These are phyloP conservation scores for Sesamia inferens DNA, from an alignment of 2,888 invertebrate genomes.

Conservation along the genomic window DNA sequence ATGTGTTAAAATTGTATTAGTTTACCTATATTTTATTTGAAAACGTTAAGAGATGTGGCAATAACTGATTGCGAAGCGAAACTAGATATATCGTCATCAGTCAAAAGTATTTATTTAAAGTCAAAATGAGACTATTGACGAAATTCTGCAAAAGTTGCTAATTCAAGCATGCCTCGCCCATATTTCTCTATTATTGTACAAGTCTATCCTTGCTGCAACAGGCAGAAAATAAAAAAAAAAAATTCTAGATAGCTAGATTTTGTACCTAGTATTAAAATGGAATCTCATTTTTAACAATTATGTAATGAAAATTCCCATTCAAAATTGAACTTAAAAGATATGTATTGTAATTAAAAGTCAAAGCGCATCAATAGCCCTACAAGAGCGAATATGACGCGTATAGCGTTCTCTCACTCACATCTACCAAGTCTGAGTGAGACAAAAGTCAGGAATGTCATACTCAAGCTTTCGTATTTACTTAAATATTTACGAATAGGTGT, in stretches of 20 bases:
- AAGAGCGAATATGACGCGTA: constrained; percentile 51
- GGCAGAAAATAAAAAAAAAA: no score
- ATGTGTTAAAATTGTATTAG: constrained; percentile 66
- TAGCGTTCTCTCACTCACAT: constrained; percentile 61
- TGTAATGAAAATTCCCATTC: constrained; percentile 59
- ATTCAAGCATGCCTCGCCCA: constrained; percentile 24
- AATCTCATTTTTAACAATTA: constrained; percentile 62
- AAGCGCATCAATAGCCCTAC: constrained; percentile 58
- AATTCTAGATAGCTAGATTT: constrained; percentile 61
- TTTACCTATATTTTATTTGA: constrained; percentile 54
- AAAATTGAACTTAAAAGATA: constrained; percentile 54
- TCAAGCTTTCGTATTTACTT: constrained; percentile 81
- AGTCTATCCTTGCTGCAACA: constrained; percentile 37
- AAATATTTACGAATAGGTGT: constrained; percentile 78
- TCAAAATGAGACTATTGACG: constrained; percentile 41
- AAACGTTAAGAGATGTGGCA: constrained; percentile 33
- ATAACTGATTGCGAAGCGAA: constrained; percentile 31
- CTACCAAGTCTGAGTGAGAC: constrained; percentile 60
- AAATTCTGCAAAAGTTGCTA: constrained; percentile 28
- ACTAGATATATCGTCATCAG: constrained; percentile 23
- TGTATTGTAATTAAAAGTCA: constrained; percentile 24
- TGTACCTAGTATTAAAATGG: constrained; percentile 65
- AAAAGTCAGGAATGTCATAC: constrained; percentile 63
- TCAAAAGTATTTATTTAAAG: constrained; percentile 49
- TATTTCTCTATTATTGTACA: constrained; percentile 40